phyloP scores from a whole-genome alignment of 2,797 vertebrate species.

The Erethizon dorsatum region DNA sequence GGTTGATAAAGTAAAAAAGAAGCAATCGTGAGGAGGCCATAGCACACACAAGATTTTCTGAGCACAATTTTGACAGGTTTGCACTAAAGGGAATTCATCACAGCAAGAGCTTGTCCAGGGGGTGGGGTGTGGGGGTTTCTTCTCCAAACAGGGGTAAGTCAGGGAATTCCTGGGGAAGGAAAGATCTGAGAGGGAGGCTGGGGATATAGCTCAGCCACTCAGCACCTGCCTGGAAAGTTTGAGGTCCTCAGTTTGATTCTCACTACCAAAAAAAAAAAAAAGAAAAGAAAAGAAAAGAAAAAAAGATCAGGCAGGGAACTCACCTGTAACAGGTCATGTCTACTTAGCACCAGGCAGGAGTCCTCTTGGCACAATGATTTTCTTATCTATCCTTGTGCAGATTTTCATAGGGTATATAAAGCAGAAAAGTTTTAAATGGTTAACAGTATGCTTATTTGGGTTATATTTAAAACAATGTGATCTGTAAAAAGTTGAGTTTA shows the following conservation, averaged over 20 bases:
- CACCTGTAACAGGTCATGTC: background rate
- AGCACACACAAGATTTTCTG: background rate
- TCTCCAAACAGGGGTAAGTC: background rate
- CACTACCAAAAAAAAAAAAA: background rate
- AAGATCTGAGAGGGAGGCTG: background rate
- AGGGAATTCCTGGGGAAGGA: background rate
- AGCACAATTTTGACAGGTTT: background rate
- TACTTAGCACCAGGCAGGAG: background rate
- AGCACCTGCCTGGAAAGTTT: too few species aligned
- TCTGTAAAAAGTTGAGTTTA: background rate
- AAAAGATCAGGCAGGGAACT: background rate
- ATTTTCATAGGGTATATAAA: background rate
- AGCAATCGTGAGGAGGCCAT: background rate
- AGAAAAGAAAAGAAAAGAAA: too few species aligned
- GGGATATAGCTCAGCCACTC: too few species aligned
- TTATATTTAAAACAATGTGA: background rate
- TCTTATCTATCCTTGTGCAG: background rate
- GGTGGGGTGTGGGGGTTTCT: background rate
- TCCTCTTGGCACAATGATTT: background rate
- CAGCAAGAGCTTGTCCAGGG: background rate
- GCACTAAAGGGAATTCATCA: background rate
- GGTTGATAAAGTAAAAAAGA: background rate
- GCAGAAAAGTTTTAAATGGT: background rate
- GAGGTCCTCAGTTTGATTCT: too few species aligned
- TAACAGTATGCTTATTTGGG: background rate